Base-by-base conservation (phyloP, 2,113 vertebrate genomes). In the Picathartes gymnocephalus region DNA sequence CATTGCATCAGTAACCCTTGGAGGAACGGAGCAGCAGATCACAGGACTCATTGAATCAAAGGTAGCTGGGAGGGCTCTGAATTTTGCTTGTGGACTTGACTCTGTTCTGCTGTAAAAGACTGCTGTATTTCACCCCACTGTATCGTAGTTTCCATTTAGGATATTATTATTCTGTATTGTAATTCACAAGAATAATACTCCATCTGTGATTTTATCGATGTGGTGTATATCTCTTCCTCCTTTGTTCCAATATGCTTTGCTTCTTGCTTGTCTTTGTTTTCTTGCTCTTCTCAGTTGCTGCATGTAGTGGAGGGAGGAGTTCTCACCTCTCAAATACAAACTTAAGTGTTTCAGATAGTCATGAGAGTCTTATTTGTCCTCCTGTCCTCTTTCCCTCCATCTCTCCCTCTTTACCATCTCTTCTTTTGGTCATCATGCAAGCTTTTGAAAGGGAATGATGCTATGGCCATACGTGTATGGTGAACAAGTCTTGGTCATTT, bases 1-100 rank as follows among this genome's bases (percentile, higher is more conserved):
- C 90, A 95, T 68, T 97, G 95, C 93, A 96, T 95, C 97, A 98
- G 95, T 95, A 97, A 81, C 92, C 96, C 85, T 97, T 97, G 95
- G 93, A 96, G 87, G 94, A 96, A 92, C 0, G 87, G 88, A 97
- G 80, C 90, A 91, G 84, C 93, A 93, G 96, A 97, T 96, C 96
- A 91, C 70, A 84, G 94, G 96, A 93, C 90, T 79, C 90, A 95
- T 88, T 83, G 53, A 95, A 81, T 93, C 57, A 76, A 97, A 98
- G 96, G 97, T 96, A 98, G 97, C 90, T 93, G 95, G 93, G 94
- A 96, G 94, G 93, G 82, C 80, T 94, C 89, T 90, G 60, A 69
- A 48, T 27, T 73, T 88, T 11, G 2, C 58, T 89, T 79, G 58
- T 61, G 78, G 30, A 54, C 82, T 92, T 96, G 56, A 30, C 27